Conservation (phyloP, 2,888 invertebrate species). For the Abrostola tripartita region DNA sequence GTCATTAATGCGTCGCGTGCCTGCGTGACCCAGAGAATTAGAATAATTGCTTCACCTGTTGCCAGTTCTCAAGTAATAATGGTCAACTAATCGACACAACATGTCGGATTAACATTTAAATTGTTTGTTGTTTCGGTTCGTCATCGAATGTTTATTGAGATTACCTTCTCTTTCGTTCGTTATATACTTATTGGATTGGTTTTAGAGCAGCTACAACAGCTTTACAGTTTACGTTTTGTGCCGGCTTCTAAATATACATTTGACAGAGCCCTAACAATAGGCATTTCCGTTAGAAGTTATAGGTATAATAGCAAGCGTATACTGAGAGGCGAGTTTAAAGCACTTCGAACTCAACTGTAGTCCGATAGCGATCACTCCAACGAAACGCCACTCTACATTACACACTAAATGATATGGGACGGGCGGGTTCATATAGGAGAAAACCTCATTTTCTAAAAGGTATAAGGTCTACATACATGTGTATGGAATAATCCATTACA, state of each 20-base stretch:
- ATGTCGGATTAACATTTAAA: constrained; percentile 37
- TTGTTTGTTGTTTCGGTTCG: constrained; percentile 20
- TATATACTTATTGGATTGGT: constrained; percentile 24
- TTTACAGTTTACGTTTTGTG: constrained; percentile 37
- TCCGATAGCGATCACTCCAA: constrained; percentile 60
- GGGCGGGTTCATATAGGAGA: constrained; percentile 60
- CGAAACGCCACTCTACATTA: constrained; percentile 73
- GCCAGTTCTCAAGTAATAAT: constrained; percentile 59
- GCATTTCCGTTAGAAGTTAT: constrained; percentile 49
- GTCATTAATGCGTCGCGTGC: constrained; percentile 48
- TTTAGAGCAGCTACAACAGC: constrained; percentile 20
- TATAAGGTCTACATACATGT: constrained; percentile 48
- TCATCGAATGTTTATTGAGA: background rate
- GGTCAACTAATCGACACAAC: constrained; percentile 52
- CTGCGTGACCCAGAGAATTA: constrained; percentile 66
- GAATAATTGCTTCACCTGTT: constrained; percentile 70
- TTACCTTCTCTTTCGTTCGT: background rate
- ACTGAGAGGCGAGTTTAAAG: constrained; percentile 37
- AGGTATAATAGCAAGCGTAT: constrained; percentile 23
- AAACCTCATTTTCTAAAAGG: constrained; percentile 63
- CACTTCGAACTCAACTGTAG: constrained; percentile 42
- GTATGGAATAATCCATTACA: constrained; percentile 45
- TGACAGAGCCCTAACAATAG: constrained; percentile 39
- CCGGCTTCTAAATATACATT: constrained; percentile 35
- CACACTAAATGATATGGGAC: constrained; percentile 62